Conservation (phyloP, 53 echinoderm and acorn worm genomes). For the Paracentrotus lividus region DNA sequence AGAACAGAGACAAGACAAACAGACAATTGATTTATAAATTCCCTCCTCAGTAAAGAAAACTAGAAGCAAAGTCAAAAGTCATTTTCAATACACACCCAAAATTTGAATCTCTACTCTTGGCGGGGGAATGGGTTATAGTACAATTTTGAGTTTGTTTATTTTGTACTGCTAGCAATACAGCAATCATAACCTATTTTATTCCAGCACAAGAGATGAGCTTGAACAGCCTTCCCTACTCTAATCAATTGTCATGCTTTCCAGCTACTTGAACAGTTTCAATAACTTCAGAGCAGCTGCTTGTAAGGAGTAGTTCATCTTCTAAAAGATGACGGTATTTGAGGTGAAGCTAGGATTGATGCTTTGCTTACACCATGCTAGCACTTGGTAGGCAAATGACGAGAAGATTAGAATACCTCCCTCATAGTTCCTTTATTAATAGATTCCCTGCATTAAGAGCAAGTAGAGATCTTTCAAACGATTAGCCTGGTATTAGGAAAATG, state of each 20-base stretch:
- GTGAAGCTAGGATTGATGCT: conserved; percentile 49
- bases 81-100: background rate
- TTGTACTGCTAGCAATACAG: conserved; percentile 24
- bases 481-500: conserved; percentile 36
- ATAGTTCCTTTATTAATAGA: conserved; percentile 59
- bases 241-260: conserved; percentile 50
- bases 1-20: background rate
- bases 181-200: background rate
- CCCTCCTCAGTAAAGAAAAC: background rate
- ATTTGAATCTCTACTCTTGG: background rate
- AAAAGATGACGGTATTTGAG: conserved; percentile 36
- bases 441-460: conserved; percentile 29
- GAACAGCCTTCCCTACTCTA: conserved; percentile 16
- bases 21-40: background rate
- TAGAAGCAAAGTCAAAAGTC: background rate
- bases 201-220: conserved; percentile 5
- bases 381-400: conserved; percentile 25
- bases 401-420: conserved; percentile 56
- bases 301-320: background rate
- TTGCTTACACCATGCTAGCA: conserved; percentile 38
- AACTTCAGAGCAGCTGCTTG: conserved; percentile 43
- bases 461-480: conserved; percentile 38
- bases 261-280: conserved; percentile 45
- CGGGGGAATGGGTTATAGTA: background rate
- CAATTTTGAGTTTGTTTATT: background rate